These are phyloP conservation scores for Polypterus bichir DNA, from an alignment of 2,113 vertebrate genomes.

Conservation along the genomic window DNA sequence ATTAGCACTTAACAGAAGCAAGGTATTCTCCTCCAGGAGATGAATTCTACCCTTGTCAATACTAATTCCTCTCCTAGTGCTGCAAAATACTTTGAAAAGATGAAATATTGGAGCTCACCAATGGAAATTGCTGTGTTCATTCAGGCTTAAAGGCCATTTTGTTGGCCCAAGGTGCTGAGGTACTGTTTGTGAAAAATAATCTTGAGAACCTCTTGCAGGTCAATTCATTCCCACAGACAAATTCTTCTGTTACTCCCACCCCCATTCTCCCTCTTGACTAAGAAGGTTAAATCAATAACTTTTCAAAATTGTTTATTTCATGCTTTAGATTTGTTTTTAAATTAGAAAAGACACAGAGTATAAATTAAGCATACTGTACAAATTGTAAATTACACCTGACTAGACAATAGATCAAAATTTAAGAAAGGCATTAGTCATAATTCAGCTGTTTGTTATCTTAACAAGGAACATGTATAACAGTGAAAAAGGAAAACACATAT, in stretches of 20 bases:
- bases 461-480: no score
- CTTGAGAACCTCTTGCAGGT: slow-evolving; percentile 53
- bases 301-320: slow-evolving; percentile 11
- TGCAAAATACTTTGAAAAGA: slow-evolving; percentile 58
- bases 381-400: no score
- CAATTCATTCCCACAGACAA: slow-evolving; percentile 43
- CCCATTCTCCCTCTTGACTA: slow-evolving; percentile 49
- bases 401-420: no score
- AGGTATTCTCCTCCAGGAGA: slow-evolving; percentile 65
- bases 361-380: no score
- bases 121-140: slow-evolving; percentile 50
- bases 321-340: no score
- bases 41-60: slow-evolving; percentile 79
- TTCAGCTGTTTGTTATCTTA: no score
- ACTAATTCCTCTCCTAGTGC: slow-evolving; percentile 60
- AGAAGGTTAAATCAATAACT: slow-evolving; percentile 59
- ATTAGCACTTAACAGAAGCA: slow-evolving; percentile 75
- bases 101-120: slow-evolving; percentile 50
- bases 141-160: slow-evolving; percentile 81
- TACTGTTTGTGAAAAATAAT: slow-evolving; percentile 37
- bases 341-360: no score
- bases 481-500: no score
- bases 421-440: no score
- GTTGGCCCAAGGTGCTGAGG: slow-evolving; percentile 57
- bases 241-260: slow-evolving; percentile 36